phyloP scores from a whole-genome alignment of 2,888 invertebrate genomes.

The Drosophila setosimentum region DNA sequence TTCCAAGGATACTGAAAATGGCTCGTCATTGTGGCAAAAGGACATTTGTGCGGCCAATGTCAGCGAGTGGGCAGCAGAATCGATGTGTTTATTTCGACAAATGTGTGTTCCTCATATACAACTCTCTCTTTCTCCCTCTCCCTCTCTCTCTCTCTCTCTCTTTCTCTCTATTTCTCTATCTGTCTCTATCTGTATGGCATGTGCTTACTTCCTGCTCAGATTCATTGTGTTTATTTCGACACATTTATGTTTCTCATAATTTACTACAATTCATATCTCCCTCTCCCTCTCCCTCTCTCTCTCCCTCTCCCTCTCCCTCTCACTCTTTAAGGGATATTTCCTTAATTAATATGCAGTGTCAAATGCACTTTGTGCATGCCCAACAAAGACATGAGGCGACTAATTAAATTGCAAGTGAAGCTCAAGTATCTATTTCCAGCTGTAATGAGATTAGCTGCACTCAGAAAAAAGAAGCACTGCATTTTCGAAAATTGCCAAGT shows the following conservation, averaged over 20 bases:
- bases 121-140: background rate
- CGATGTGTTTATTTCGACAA: slow-evolving; percentile 21
- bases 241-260: background rate
- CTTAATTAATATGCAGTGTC: background rate
- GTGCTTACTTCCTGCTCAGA: background rate
- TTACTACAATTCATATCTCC: background rate
- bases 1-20: slow-evolving; percentile 76
- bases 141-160: background rate
- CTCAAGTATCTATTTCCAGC: background rate
- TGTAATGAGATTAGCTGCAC: slow-evolving; percentile 27
- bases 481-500: background rate
- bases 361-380: slow-evolving; percentile 4
- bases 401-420: slow-evolving; percentile 21
- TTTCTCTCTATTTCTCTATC: background rate
- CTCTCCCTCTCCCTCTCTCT: background rate
- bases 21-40: slow-evolving; percentile 44
- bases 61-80: slow-evolving; percentile 29
- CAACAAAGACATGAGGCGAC: slow-evolving; percentile 19
- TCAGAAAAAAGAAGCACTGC: background rate
- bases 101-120: background rate
- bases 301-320: background rate
- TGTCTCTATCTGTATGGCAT: background rate
- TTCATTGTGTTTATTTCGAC: background rate
- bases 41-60: slow-evolving; percentile 44
- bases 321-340: background rate